Evolutionary conservation across 2,113 vertebrate species (phyloP).

Genomic region (Sciurus niger): DNA sequence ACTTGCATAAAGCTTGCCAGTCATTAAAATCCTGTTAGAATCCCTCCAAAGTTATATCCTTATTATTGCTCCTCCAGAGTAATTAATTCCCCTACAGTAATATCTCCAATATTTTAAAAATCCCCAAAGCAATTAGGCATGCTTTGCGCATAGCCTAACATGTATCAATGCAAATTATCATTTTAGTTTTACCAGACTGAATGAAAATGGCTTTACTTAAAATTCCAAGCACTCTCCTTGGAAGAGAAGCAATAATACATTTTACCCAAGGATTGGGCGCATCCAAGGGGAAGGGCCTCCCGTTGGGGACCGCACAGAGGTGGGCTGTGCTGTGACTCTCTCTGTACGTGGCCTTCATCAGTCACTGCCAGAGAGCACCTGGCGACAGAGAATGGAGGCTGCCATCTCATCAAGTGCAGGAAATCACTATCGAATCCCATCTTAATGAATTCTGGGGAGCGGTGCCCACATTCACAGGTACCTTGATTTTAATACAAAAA

Average conservation of each 20-base stretch:
- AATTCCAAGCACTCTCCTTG: not conserved
- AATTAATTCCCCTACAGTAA: constrained; percentile 26
- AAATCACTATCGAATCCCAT: fast-evolving
- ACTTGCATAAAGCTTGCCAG: not conserved
- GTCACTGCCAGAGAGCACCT: not conserved
- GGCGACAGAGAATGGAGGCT: not conserved
- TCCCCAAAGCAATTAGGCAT: not conserved
- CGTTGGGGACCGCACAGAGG: fast-evolving
- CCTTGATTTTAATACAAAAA: not conserved
- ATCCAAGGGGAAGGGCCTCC: fast-evolving
- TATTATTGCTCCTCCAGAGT: not conserved
- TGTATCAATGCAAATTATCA: not conserved
- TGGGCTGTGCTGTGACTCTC: fast-evolving
- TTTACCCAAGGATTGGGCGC: not conserved
- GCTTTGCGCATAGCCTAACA: not conserved
- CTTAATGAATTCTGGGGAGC: not conserved
- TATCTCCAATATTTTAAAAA: constrained; percentile 38
- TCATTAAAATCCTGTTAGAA: constrained; percentile 41
- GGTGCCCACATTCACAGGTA: not conserved
- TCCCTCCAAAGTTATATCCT: not conserved
- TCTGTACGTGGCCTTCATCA: not conserved
- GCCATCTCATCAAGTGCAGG: not conserved
- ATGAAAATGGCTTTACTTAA: not conserved
- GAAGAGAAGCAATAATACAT: fast-evolving
- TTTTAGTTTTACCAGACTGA: not conserved